Base-by-base conservation (phyloP, 2,888 invertebrate species). In the Callyntrura guangdongensis region DNA sequence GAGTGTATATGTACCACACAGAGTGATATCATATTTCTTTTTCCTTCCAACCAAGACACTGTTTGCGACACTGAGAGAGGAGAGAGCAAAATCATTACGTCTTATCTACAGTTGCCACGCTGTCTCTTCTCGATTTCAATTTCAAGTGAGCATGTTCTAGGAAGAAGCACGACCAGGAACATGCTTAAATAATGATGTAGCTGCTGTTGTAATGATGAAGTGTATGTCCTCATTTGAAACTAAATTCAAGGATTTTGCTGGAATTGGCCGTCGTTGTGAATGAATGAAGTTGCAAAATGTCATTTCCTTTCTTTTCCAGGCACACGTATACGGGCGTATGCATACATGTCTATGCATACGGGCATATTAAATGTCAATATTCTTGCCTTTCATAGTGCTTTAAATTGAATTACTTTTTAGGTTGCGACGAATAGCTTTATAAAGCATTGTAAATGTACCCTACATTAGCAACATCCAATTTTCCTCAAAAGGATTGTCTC, bases 51-150 rank as follows among this genome's bases (percentile, higher is more conserved):
- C 36, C 36, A 36, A 36, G 36, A 36, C 36, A 36, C 36, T 36
- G 36, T 36, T 25, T 4, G 22, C 6, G 22, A 36, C 20, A 0
- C 27, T 22, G 25, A 77, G 77, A n/a, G 77, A 14, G n/a, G 25
- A 77, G 25, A 77, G 77, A n/a, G 77, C 25, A n/a, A 53, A 77
- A 77, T 77, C 77, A 77, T 49, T 77, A 49, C 25, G 17, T 14
- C 77, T 53, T 77, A 77, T 77, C 77, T 77, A 14, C 47, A 25
- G 84, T 45, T 85, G 85, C 85, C 85, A 74, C 74, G 72, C 85
- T 74, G 85, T 85, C 85, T 85, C 72, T 53, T 77, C 9, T 72
- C 5, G 72, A 56, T 85, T 85, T 85, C 59, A 27, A 17, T 69
- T 69, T 25, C 53, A 64, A 64, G 77, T 53, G 77, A 77, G 25